Evolutionary conservation across 2,888 invertebrate genomes (phyloP), one percentile per base, ranked within the genome.

Genomic region (Ophion slaviceki): DNA sequence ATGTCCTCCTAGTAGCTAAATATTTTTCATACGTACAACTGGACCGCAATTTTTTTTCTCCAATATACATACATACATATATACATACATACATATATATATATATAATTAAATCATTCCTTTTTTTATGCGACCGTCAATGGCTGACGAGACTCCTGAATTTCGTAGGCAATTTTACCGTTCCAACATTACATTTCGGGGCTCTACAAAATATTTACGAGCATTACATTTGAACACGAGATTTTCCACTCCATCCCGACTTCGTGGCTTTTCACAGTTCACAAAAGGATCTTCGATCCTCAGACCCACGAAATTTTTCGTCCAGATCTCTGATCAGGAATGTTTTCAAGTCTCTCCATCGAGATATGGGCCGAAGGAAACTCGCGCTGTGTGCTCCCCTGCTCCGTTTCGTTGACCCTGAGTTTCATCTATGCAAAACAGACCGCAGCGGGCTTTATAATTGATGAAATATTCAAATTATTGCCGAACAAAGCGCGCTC

Each of bases 381-480:
- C 17, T 45, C 59, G 57, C 20, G 10, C 28, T 57, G 17, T 74
- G 45, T 24, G 57, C 57, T 36, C 24, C 53, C 70, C 20, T 64
- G 20, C 71, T 47, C 68, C 53, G 71, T 88, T 89, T 88, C 89
- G 78, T 84, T 91, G 91, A 92, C 92, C 91, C 88, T 86, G 86
- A 71, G 77, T 80, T 87, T 92, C 90, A 91, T 91, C 91, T 92
- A 92, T 92, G 93, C 88, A 91, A 92, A 93, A 87, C 88, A 89
- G 87, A 24, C 53, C 62, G 64, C 84, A 72, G 75, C 80, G 84
- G 88, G 86, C 87, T 17, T 17, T 53, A 92, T 93, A 93, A 93
- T 93, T 92, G 92, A 91, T 89, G 88, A 92, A 93, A 92, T 92
- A 93, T 93, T 93, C 89, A 92, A 92, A 92, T 92, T 61, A 70